Percentiles rank a stretch among this genome's conserved stretches.
Evolutionary conservation across 2,888 invertebrate species (phyloP).

Genomic region (Drosophila engyochracea): DNA sequence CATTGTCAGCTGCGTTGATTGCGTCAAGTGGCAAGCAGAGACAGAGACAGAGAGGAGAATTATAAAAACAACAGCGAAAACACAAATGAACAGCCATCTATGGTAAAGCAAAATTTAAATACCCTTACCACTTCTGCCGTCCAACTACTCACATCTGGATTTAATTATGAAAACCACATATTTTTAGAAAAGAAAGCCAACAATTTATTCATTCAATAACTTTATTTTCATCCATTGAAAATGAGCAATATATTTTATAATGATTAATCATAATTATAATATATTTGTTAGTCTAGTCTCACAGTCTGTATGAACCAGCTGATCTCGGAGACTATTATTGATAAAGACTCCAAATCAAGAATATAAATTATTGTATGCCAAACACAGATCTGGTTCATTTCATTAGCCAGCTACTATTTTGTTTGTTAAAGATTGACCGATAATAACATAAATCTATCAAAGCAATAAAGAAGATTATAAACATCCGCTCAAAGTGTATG

Average conservation of each 20-base stretch:
- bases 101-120: background rate
- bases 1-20: slow-evolving; percentile 63
- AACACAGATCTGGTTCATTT: background rate
- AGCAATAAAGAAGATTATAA: background rate
- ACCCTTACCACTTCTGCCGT: background rate
- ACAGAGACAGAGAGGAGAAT: slow-evolving; percentile 7
- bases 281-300: background rate
- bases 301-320: background rate
- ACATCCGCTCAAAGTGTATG: slow-evolving; percentile 14
- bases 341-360: background rate
- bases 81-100: slow-evolving; percentile 7
- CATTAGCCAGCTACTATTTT: background rate
- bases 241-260: background rate
- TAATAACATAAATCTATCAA: background rate
- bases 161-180: background rate
- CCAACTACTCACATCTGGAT: background rate
- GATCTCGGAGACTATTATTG: background rate
- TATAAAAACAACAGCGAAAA: slow-evolving; percentile 34
- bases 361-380: background rate
- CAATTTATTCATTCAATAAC: background rate
- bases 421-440: background rate
- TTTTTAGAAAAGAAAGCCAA: background rate
- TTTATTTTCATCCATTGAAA: background rate
- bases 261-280: background rate
- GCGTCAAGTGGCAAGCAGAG: slow-evolving; percentile 44